Conservation (phyloP, 2,888 invertebrate species). For the Alsophila aescularia region DNA sequence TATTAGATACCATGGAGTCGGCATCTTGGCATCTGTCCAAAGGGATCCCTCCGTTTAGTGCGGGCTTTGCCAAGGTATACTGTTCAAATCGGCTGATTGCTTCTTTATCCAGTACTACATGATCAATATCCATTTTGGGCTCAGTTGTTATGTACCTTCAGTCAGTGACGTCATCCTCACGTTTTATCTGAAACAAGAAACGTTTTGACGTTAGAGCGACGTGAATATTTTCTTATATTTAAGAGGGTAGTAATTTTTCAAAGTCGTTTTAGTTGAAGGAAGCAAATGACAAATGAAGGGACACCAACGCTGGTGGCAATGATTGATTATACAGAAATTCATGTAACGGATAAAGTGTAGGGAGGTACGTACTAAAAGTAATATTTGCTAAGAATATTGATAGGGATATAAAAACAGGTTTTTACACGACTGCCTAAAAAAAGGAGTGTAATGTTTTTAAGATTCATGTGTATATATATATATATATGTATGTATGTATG, state of each 20-base stretch:
- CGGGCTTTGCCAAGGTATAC: constrained; percentile 78
- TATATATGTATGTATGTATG: no score
- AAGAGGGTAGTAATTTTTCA: constrained; percentile 71
- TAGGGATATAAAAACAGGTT: not conserved
- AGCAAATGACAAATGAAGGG: constrained; percentile 75
- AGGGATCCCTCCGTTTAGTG: constrained; percentile 79
- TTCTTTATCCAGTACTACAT: constrained; percentile 81
- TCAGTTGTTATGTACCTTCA: constrained; percentile 59
- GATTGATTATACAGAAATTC: constrained; percentile 64
- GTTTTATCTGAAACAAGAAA: constrained; percentile 74
- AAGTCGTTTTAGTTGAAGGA: constrained; percentile 62
- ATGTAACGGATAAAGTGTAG: constrained; percentile 35
- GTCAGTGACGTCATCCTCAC: constrained; percentile 59
- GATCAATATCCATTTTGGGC: constrained; percentile 77
- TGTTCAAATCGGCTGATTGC: constrained; percentile 80
- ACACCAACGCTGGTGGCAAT: constrained; percentile 57
- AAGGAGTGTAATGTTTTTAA: no score
- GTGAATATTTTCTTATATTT: constrained; percentile 43
- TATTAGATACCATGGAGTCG: constrained; percentile 79
- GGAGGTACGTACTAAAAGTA: constrained; percentile 5
- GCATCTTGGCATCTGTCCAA: constrained; percentile 83
- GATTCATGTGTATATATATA: no score
- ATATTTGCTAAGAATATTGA: not conserved
- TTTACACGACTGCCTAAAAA: no score
- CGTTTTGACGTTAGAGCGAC: constrained; percentile 43